phyloP scores from a whole-genome alignment of 2,888 invertebrate genomes.

The Andrena fulva region DNA sequence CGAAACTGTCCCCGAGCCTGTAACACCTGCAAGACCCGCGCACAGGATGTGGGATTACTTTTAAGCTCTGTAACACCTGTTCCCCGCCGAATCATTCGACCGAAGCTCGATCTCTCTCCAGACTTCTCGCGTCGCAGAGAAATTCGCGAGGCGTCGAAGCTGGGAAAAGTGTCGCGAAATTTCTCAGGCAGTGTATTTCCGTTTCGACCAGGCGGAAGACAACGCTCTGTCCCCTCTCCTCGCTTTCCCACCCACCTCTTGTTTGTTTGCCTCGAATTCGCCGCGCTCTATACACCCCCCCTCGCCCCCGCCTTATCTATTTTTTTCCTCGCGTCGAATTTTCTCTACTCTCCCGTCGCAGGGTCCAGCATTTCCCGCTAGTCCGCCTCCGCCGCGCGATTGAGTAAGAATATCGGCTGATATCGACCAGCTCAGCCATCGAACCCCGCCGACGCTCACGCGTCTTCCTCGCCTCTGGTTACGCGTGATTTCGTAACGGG shows the following conservation, averaged over 20 bases:
- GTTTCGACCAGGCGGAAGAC: constrained; percentile 29
- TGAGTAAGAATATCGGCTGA: neutral
- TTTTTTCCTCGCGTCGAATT: neutral
- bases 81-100: too few species aligned
- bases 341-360: neutral
- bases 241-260: neutral
- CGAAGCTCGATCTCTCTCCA: too few species aligned
- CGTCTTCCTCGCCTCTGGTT: neutral
- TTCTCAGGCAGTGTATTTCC: constrained; percentile 29
- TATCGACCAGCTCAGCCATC: neutral
- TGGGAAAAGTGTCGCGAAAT: neutral
- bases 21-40: too few species aligned
- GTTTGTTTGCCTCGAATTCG: neutral
- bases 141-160: constrained; percentile 21
- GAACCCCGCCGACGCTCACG: constrained; percentile 3
- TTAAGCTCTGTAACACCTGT: neutral
- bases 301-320: neutral
- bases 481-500: constrained; percentile 33
- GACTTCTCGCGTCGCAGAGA: too few species aligned
- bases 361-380: neutral
- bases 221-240: neutral
- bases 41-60: neutral
- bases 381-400: neutral
- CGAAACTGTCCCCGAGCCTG: too few species aligned
- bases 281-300: neutral